Conservation (phyloP, 1,140 invertebrate species). For the Orius laevigatus region DNA sequence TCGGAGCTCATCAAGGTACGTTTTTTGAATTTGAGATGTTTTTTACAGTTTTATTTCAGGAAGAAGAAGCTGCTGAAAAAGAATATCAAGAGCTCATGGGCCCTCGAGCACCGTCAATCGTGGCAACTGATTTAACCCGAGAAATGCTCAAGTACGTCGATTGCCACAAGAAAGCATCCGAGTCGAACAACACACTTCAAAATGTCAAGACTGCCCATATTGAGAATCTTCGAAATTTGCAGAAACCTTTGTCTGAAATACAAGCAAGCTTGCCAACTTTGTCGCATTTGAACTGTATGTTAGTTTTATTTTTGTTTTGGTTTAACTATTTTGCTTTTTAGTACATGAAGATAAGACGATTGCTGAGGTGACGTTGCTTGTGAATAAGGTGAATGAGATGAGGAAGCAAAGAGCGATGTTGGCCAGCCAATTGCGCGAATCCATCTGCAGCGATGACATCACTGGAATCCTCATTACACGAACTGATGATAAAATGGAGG, state of each 20-base stretch:
- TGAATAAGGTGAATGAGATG: slow-evolving; percentile 90
- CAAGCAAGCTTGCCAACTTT: slow-evolving; percentile 58
- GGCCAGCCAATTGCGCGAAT: slow-evolving; percentile 58
- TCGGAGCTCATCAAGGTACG: slow-evolving; percentile 42
- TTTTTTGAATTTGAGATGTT: slow-evolving; percentile 13
- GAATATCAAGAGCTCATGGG: slow-evolving; percentile 68
- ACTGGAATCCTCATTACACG: slow-evolving; percentile 65
- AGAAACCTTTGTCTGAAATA: slow-evolving; percentile 61
- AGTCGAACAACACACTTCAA: slow-evolving; percentile 81
- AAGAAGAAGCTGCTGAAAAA: slow-evolving; percentile 57
- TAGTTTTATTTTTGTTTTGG: not conserved
- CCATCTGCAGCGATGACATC: slow-evolving; percentile 77
- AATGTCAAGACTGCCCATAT: slow-evolving; percentile 81
- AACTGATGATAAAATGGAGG: slow-evolving; percentile 46
- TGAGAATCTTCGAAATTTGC: slow-evolving; percentile 67
- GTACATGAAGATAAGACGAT: slow-evolving; percentile 31
- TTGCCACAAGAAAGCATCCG: slow-evolving; percentile 68
- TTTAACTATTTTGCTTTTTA: not conserved
- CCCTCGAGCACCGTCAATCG: slow-evolving; percentile 62
- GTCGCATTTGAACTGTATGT: slow-evolving; percentile 22
- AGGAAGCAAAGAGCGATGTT: slow-evolving; percentile 64
- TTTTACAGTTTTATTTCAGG: slow-evolving; percentile 25
- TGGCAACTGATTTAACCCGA: slow-evolving; percentile 66
- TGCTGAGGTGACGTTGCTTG: slow-evolving; percentile 49
- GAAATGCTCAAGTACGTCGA: slow-evolving; percentile 77